Evolutionary conservation across 2,888 invertebrate species (phyloP).

Genomic region (Macrosiphum euphorbiae): DNA sequence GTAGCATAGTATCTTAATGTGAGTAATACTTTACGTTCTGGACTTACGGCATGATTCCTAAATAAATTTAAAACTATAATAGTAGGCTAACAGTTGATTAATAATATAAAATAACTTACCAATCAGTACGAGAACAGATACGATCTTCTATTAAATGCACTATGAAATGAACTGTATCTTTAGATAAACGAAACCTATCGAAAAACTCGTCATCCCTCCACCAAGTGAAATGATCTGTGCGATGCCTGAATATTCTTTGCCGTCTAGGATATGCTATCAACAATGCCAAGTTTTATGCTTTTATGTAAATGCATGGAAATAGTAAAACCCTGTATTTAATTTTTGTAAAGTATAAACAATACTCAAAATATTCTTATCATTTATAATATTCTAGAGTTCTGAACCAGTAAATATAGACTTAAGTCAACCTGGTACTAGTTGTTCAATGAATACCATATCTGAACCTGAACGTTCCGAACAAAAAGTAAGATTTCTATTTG

Average conservation of each 20-base stretch:
- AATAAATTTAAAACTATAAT: neutral
- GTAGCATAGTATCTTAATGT: neutral
- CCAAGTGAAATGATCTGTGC: neutral
- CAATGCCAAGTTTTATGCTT: neutral
- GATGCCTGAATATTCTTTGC: neutral
- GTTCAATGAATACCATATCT: neutral
- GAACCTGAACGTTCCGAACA: neutral
- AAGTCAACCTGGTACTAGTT: conserved; percentile 2
- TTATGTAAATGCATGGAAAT: neutral
- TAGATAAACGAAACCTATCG: conserved; percentile 37
- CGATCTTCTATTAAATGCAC: neutral
- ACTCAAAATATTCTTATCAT: neutral
- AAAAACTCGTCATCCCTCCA: neutral
- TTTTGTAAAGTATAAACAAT: conserved; percentile 2
- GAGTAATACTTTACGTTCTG: neutral
- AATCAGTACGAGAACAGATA: conserved; percentile 31
- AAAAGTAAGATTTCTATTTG: neutral
- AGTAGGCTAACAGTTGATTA: neutral
- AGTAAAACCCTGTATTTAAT: conserved; percentile 1
- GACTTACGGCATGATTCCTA: neutral
- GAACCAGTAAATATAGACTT: neutral
- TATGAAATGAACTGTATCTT: conserved; percentile 28
- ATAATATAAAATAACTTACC: neutral
- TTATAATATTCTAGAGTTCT: neutral
- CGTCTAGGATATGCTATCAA: neutral